Conservation (phyloP, 2,888 invertebrate species). For the Carterocephalus palaemon region DNA sequence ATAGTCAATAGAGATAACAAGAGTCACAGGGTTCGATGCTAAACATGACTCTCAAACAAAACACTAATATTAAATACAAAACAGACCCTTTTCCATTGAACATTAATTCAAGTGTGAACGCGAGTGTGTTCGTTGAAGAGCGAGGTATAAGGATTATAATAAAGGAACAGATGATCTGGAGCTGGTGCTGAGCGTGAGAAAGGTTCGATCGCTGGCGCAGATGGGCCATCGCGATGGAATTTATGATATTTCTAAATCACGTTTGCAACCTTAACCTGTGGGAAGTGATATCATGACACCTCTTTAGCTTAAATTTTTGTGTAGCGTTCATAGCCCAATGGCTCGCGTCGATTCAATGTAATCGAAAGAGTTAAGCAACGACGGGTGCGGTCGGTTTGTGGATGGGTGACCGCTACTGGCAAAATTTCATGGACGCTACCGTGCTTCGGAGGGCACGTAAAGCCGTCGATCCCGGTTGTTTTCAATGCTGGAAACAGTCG, state of each 20-base stretch:
- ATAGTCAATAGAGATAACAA: conserved; percentile 67
- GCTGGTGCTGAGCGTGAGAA: conserved; percentile 61
- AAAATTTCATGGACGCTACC: too few relatives aligned
- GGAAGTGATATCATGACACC: conserved; percentile 64
- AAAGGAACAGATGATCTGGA: conserved; percentile 28
- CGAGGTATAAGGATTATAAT: conserved; percentile 26
- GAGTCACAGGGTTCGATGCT: conserved; percentile 64
- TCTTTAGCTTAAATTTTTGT: conserved; percentile 28
- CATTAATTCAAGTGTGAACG: conserved; percentile 9
- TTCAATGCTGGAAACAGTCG: too few relatives aligned
- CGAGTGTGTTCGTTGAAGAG: conserved; percentile 24
- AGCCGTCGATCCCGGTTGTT: too few relatives aligned
- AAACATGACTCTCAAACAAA: conserved; percentile 65
- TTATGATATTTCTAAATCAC: conserved; percentile 73
- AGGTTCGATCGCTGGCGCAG: conserved; percentile 52
- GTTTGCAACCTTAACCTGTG: conserved; percentile 69
- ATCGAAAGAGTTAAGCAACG: too few relatives aligned
- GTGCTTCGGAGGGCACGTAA: too few relatives aligned
- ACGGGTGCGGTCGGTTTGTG: too few relatives aligned
- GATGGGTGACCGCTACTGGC: too few relatives aligned
- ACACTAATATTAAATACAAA: conserved; percentile 42
- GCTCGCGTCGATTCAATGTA: too few relatives aligned
- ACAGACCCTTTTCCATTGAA: conserved; percentile 38
- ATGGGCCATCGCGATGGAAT: conserved; percentile 65
- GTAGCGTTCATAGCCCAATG: too few relatives aligned